These are phyloP conservation scores for Amphipoea oculea DNA, from an alignment of 2,888 invertebrate species.

Conservation along the genomic window DNA sequence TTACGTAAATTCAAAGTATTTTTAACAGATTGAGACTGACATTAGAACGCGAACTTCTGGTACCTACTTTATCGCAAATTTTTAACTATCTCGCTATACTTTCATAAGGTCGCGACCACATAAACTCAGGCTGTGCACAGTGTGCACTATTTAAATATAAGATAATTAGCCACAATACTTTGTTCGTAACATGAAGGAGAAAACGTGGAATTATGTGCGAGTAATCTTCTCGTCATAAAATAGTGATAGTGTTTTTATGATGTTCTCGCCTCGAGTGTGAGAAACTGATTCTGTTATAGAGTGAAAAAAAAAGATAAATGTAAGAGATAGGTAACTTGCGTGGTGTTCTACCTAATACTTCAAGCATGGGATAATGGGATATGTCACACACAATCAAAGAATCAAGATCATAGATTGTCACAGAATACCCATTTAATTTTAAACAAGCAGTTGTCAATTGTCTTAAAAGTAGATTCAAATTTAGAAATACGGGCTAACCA, in stretches of 20 bases:
- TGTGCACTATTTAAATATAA: neutral
- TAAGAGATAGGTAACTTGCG: neutral
- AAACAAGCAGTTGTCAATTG: neutral
- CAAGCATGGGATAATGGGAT: too few relatives aligned
- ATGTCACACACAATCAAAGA: neutral
- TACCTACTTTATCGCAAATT: neutral
- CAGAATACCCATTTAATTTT: neutral
- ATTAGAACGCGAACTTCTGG: neutral
- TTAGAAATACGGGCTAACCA: neutral
- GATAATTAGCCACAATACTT: slow-evolving; percentile 39
- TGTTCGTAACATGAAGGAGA: slow-evolving; percentile 29
- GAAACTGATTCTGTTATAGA: slow-evolving; percentile 16
- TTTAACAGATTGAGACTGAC: neutral
- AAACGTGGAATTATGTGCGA: slow-evolving; percentile 34
- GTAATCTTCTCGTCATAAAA: slow-evolving; percentile 33
- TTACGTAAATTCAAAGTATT: neutral
- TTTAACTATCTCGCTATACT: neutral
- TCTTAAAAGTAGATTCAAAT: neutral
- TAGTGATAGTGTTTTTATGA: slow-evolving; percentile 26
- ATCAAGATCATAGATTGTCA: neutral
- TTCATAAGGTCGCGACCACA: slow-evolving; percentile 36
- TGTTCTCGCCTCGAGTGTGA: slow-evolving; percentile 2
- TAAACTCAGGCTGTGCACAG: neutral
- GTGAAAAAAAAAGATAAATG: neutral
- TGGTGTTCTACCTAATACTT: neutral